phyloP scores from a whole-genome alignment of 2,113 vertebrate genomes.

The Pelodiscus sinensis region DNA sequence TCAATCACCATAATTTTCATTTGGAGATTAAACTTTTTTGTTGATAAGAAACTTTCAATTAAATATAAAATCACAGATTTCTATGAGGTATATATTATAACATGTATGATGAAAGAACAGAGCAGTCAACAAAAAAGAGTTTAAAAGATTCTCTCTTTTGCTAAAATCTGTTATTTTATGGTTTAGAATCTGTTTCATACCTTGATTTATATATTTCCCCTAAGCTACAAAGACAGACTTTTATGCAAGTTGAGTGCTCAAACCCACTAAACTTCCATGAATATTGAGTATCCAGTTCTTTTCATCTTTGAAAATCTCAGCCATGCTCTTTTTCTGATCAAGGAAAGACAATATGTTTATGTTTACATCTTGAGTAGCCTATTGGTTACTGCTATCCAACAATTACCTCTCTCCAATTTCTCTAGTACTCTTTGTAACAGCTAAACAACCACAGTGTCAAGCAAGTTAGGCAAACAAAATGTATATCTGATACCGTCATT shows the following conservation, averaged over 20 bases:
- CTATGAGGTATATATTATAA: constrained; percentile 35
- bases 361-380: neutral
- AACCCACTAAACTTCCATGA: constrained; percentile 10
- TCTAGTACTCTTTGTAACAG: neutral
- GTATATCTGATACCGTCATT: neutral
- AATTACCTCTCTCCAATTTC: neutral
- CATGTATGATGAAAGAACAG: constrained; percentile 39
- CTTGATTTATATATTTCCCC: constrained; percentile 38
- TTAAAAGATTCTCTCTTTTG: neutral
- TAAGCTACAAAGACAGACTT: neutral
- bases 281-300: neutral
- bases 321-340: neutral
- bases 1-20: neutral
- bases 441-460: neutral
- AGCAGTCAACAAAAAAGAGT: constrained; percentile 50
- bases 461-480: neutral
- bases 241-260: constrained; percentile 25
- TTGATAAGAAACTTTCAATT: constrained; percentile 18
- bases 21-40: neutral
- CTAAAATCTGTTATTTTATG: neutral
- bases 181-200: constrained; percentile 33
- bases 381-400: neutral
- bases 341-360: neutral
- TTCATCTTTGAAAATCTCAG: neutral
- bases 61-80: constrained; percentile 52